Evolutionary conservation across 2,888 invertebrate species (phyloP), one percentile per base, ranked within the genome.

Genomic region (Caenorhabditis wallacei): DNA sequence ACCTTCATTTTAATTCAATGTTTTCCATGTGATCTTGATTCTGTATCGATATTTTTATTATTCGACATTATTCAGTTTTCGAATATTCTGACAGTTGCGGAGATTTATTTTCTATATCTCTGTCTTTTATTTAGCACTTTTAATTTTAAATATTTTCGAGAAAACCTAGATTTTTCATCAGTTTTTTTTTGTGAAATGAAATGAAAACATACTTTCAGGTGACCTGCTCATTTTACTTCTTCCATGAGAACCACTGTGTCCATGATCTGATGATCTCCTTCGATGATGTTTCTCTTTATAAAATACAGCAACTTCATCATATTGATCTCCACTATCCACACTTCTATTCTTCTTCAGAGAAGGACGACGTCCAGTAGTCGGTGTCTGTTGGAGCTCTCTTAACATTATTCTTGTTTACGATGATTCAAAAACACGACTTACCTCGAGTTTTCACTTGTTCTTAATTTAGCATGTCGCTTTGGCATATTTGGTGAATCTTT

Each of bases 261-360:
- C 82, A 54, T 82, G 82, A 30, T 82, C 82, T 2, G 82, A 82
- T 10, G 82, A 82, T 68, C 78, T 59, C 69, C 82, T 66, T 43
- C 82, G 16, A 35, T 78, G 78, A 48, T 78, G 72, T 63, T 79
- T 84, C 30, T 84, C 84, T 56, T 71, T 80, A 59, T 84, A 80
- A 46, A 84, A 84, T 16, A 70, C 83, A 8, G 71, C 85, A 43
- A 81, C 86, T 78, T 71, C 86, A 78, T 84, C 84, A 59, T 75
- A 79, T 16, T 84, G 69, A 69, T 81, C 81, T 16, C 70, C 76
- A 35, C 70, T 80, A 40, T 84, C 84, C 13, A 84, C 75, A 51
- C 84, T 84, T 76, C 66, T 18, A n/a, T 80, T 84, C 61, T 78
- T 78, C 51, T 71, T 70, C 46, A 81, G 20, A 7, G 82, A 82